Evolutionary conservation across 2,888 invertebrate genomes (phyloP).

Genomic region (Chymomyza fuscimana): DNA sequence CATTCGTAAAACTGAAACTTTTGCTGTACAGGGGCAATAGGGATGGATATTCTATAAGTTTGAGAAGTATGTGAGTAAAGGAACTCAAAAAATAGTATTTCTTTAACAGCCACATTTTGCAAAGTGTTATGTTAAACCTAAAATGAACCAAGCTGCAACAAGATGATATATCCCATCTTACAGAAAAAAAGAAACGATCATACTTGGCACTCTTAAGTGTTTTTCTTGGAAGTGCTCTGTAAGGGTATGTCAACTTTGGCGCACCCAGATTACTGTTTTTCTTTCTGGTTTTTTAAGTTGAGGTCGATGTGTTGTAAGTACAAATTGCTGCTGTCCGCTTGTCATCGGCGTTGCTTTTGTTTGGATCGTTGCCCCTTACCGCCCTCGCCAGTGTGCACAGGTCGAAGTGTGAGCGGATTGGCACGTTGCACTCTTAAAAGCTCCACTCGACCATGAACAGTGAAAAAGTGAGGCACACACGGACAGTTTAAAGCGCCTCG

Average conservation of each 20-base stretch:
- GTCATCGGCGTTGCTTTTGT: too few relatives aligned
- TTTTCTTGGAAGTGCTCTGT: not conserved
- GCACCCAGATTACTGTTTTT: not conserved
- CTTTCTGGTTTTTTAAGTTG: too few relatives aligned
- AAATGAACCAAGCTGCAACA: constrained; percentile 37
- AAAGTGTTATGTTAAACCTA: not conserved
- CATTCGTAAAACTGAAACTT: too few relatives aligned
- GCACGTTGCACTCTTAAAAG: not conserved
- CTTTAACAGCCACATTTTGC: too few relatives aligned
- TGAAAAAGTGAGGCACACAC: not conserved
- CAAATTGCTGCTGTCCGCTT: too few relatives aligned
- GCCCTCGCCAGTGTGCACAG: not conserved
- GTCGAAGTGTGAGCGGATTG: not conserved
- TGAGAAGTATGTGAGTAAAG: too few relatives aligned
- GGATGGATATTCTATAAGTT: too few relatives aligned
- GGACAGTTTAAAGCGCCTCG: not conserved
- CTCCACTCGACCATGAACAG: constrained; percentile 41
- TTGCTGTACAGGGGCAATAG: too few relatives aligned
- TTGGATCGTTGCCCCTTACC: too few relatives aligned
- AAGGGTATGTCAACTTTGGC: not conserved
- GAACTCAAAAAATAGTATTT: too few relatives aligned
- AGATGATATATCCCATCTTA: not conserved
- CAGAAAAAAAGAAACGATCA: not conserved
- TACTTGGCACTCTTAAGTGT: not conserved
- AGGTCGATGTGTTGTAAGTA: too few relatives aligned